Evolutionary conservation across 2,888 invertebrate species (phyloP), one percentile per base, ranked within the genome.

Genomic region (Torymus aiolomorphi): DNA sequence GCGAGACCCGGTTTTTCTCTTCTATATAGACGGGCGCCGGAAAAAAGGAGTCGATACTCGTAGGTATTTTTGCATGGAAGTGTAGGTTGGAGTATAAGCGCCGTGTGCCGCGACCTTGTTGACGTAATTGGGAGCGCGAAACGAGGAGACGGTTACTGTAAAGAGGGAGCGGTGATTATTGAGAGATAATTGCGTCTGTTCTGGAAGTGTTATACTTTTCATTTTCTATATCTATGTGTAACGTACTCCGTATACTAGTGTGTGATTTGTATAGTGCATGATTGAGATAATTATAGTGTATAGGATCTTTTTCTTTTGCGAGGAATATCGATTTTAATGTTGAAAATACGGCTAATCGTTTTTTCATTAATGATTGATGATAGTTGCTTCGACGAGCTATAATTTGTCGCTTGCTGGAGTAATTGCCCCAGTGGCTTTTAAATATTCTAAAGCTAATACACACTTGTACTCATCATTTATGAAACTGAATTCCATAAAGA

Each of bases 81-180:
- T 66, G 10, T 5, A 18, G n/a, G n/a, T n/a, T n/a, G n/a, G 20
- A 20, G 20, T 11, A n/a, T n/a, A n/a, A 24, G 14, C 24, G 4
- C 31, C 31, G 20, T 2, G 20, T 2, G 24, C 14, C 52, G 54
- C 51, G 63, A 78, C 69, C 74, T 69, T 74, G 63, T 74, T 79
- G 67, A 57, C 62, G 69, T 56, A 72, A 72, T 76, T 70, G 63
- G 63, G 63, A 59, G 59, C 77, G 59, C 57, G 72, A 76, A 78
- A 74, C 66, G 76, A 67, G 71, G 71, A 76, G 81, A 76, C 80
- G 80, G 79, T 83, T 83, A 79, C 77, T 79, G 74, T 82, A 78
- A 63, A 62, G 66, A 80, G 78, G 78, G 75, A 83, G 71, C 78
- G 78, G 59, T 76, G 73, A 72, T 71, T 73, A 66, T 76, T 76